Evolutionary conservation across 2,888 invertebrate genomes (phyloP).

Genomic region (Zelleria hepariella): DNA sequence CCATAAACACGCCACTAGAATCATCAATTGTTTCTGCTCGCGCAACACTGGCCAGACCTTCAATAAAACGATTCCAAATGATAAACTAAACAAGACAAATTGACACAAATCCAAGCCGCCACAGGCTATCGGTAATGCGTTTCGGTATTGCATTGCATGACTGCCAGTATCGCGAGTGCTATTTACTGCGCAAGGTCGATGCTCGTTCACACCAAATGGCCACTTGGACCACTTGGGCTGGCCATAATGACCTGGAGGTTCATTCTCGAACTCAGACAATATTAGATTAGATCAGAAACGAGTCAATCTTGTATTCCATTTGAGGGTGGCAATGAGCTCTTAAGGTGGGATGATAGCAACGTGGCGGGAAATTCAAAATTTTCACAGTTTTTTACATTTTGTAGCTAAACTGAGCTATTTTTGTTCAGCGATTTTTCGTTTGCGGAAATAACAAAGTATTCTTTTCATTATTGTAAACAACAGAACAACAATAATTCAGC

Average conservation of each 20-base stretch:
- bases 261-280: neutral
- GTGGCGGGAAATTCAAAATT: too few relatives aligned
- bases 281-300: too few relatives aligned
- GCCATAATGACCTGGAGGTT: neutral
- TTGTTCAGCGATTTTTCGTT: too few relatives aligned
- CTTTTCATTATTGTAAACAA: too few relatives aligned
- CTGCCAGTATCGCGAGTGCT: neutral
- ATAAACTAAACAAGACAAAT: neutral
- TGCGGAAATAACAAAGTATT: too few relatives aligned
- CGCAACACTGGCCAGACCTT: neutral
- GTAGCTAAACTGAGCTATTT: too few relatives aligned
- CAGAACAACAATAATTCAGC: too few relatives aligned
- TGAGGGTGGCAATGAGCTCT: too few relatives aligned
- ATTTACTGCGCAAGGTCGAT: constrained; percentile 1
- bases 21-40: neutral
- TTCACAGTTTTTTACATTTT: too few relatives aligned
- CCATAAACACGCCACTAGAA: neutral
- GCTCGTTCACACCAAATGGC: constrained; percentile 1
- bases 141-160: neutral
- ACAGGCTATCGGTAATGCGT: neutral
- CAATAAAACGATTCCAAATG: neutral
- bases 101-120: neutral
- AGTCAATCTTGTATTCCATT: too few relatives aligned
- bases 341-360: too few relatives aligned
- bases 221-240: neutral